Conservation (phyloP, 2,113 vertebrate genomes). For the Pseudorectes ferrugineus region DNA sequence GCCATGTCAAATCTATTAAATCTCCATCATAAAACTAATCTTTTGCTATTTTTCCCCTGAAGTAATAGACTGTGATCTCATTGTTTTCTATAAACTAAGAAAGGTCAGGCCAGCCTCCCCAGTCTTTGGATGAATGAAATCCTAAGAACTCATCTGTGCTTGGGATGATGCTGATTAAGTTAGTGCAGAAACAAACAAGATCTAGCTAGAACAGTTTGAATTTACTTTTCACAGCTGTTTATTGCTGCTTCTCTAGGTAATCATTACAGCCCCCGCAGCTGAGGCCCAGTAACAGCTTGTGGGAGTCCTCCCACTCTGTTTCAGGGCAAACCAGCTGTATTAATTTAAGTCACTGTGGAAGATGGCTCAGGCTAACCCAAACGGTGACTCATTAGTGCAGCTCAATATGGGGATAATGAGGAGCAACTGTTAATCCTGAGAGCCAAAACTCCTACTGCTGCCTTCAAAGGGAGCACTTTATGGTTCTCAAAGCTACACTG, state of each 20-base stretch:
- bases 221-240: slow-evolving; percentile 38
- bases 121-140: background rate
- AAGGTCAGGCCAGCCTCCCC: background rate
- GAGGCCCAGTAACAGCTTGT: background rate
- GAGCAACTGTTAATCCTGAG: background rate
- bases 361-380: background rate
- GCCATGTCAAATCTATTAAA: background rate
- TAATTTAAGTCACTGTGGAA: background rate
- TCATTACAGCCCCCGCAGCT: background rate
- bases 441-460: background rate
- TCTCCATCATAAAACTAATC: background rate
- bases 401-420: background rate
- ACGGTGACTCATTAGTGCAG: background rate
- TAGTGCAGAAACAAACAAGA: slow-evolving; percentile 1
- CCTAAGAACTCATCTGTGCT: background rate
- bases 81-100: background rate
- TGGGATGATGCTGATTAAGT: slow-evolving; percentile 2
- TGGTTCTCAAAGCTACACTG: background rate
- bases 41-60: background rate
- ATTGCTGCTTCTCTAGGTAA: background rate
- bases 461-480: background rate
- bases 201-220: slow-evolving; percentile 10
- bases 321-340: background rate
- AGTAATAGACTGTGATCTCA: background rate
- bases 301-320: slow-evolving; percentile 6